Percentiles rank a stretch among this genome's conserved stretches.
phyloP scores from a whole-genome alignment of 2,113 vertebrate species.

The Mastomys coucha region DNA sequence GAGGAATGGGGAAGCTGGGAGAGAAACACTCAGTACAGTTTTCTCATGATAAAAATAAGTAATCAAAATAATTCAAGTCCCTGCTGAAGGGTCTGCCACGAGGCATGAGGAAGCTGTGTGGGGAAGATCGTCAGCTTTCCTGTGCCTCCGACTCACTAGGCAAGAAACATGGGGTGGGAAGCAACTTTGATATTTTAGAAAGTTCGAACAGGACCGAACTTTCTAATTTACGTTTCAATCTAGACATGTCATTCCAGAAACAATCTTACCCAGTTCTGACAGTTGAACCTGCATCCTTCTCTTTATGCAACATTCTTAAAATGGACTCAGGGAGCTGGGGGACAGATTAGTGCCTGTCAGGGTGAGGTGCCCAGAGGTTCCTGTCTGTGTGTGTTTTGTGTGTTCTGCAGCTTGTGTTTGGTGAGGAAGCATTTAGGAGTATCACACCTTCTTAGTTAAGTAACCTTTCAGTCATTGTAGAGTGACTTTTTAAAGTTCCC shows the following conservation, averaged over 20 bases:
- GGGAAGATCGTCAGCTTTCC: not conserved
- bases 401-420: not conserved
- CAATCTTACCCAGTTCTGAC: slow-evolving; percentile 13
- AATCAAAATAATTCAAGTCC: slow-evolving; percentile 16
- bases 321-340: not conserved
- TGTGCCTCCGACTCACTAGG: not conserved
- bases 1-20: slow-evolving; percentile 31
- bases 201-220: not conserved
- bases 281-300: slow-evolving; percentile 15
- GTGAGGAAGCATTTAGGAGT: not conserved
- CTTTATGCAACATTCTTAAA: not conserved
- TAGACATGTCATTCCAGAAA: not conserved
- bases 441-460: not conserved
- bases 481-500: not conserved
- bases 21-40: not conserved
- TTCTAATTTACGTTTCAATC: slow-evolving; percentile 23
- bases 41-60: slow-evolving; percentile 8
- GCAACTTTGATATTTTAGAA: not conserved
- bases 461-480: not conserved
- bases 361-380: not conserved
- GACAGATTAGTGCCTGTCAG: not conserved
- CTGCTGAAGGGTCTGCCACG: not conserved
- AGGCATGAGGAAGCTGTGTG: slow-evolving; percentile 8
- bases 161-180: no score
- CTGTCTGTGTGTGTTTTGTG: not conserved